phyloP scores from a whole-genome alignment of 2,113 vertebrate genomes.

The Lepidothrix coronata region DNA sequence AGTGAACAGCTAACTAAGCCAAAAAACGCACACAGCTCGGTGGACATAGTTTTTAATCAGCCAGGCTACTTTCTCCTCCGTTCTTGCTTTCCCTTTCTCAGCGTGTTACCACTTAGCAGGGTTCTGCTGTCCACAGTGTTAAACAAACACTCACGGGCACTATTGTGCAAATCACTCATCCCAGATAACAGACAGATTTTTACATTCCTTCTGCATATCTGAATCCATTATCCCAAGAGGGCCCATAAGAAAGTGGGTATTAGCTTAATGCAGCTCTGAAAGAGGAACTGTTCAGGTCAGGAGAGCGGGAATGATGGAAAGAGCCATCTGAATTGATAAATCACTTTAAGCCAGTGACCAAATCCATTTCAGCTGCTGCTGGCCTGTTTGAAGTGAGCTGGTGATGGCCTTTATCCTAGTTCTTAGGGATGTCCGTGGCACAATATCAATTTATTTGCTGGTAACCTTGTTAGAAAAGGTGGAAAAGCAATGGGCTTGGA shows the following conservation, averaged over 20 bases:
- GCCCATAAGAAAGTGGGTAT: slow-evolving; percentile 50
- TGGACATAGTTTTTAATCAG: not conserved
- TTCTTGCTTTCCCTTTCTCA: slow-evolving; percentile 13
- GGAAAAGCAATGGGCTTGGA: not conserved
- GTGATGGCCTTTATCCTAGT: not conserved
- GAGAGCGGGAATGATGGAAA: not conserved
- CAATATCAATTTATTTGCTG: not conserved
- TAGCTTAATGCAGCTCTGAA: slow-evolving; percentile 53
- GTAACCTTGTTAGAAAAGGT: not conserved
- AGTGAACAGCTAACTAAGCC: slow-evolving; percentile 30
- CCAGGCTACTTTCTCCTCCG: not conserved
- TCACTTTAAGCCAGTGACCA: slow-evolving; percentile 20
- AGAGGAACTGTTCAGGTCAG: slow-evolving; percentile 25
- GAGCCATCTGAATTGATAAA: slow-evolving; percentile 29
- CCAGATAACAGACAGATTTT: slow-evolving; percentile 41
- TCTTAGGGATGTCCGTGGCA: not conserved
- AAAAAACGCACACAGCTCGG: not conserved
- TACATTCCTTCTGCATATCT: slow-evolving; percentile 64
- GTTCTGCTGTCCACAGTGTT: not conserved
- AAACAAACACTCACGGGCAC: not conserved
- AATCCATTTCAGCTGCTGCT: slow-evolving; percentile 53
- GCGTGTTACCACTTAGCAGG: not conserved
- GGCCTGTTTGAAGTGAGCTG: slow-evolving; percentile 41
- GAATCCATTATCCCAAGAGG: slow-evolving; percentile 43
- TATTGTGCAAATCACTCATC: slow-evolving; percentile 21